A percentile compares a stretch with the other conserved stretches of the same genome.
Evolutionary conservation across 2,113 vertebrate genomes (phyloP).

Genomic region (Gymnarchus niloticus): DNA sequence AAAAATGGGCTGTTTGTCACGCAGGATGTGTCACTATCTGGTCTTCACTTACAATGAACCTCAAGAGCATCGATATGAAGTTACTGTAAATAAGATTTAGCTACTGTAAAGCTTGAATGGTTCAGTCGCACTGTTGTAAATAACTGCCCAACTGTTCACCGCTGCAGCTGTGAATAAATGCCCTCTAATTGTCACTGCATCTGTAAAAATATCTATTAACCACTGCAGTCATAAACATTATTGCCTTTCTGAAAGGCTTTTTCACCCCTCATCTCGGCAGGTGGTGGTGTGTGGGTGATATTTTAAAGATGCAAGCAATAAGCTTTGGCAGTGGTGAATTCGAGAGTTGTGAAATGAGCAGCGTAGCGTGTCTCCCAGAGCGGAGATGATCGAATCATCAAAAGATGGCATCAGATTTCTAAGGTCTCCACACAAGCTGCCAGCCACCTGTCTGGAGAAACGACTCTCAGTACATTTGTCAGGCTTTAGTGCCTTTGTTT

Average conservation of each 20-base stretch:
- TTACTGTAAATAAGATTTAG: no score
- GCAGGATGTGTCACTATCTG: no score
- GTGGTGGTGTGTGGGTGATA: not conserved
- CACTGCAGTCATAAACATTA: no score
- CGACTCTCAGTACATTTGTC: not conserved
- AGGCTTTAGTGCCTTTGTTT: not conserved
- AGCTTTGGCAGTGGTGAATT: not conserved
- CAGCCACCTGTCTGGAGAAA: not conserved
- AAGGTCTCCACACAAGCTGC: not conserved
- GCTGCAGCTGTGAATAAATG: not conserved
- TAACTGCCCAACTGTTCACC: not conserved
- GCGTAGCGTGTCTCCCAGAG: not conserved
- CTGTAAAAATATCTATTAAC: not conserved
- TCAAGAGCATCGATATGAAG: no score
- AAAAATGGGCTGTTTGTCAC: no score
- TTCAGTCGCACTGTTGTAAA: not conserved
- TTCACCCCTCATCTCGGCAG: not conserved
- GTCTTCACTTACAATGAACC: no score
- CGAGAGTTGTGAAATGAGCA: not conserved
- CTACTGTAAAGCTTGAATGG: no score
- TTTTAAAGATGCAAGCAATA: slow-evolving; percentile 6
- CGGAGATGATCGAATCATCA: not conserved
- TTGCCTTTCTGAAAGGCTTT: not conserved
- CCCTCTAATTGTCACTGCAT: not conserved
- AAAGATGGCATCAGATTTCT: not conserved